These are phyloP conservation scores for Gnatocerus cornutus DNA, from an alignment of 2,888 invertebrate species.

Conservation along the genomic window DNA sequence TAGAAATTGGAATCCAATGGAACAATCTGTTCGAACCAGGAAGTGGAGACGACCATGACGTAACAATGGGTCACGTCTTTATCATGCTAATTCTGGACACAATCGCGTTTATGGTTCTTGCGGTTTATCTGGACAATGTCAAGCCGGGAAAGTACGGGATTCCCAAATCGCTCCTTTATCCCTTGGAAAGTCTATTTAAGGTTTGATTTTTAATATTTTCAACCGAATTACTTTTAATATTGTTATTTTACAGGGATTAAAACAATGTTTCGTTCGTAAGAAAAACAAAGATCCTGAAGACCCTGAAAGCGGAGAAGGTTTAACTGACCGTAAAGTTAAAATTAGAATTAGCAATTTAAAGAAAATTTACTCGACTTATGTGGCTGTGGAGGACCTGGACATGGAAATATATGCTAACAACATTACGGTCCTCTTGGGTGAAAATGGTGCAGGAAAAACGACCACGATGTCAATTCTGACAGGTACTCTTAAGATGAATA, in stretches of 20 bases:
- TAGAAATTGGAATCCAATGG: slow-evolving; percentile 71
- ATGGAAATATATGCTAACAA: slow-evolving; percentile 87
- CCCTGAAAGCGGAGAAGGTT: background rate
- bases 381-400: slow-evolving; percentile 81
- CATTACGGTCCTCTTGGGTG: slow-evolving; percentile 90
- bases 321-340: slow-evolving; percentile 65
- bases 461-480: slow-evolving; percentile 84
- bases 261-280: background rate
- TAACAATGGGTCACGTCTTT: slow-evolving; percentile 68
- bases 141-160: slow-evolving; percentile 78
- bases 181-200: background rate
- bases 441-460: slow-evolving; percentile 73
- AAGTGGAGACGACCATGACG: slow-evolving; percentile 61
- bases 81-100: slow-evolving; percentile 72
- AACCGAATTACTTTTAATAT: background rate
- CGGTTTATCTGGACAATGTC: slow-evolving; percentile 76
- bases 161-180: slow-evolving; percentile 69
- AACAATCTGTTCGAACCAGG: slow-evolving; percentile 69
- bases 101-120: slow-evolving; percentile 72
- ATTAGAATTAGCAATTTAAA: slow-evolving; percentile 71
- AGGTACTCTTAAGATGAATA: slow-evolving; percentile 67
- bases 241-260: background rate
- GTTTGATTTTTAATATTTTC: background rate
- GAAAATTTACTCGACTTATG: slow-evolving; percentile 69
- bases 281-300: background rate